Base-by-base conservation (phyloP, 2,113 vertebrate genomes). In the Heterotilapia buettikoferi region DNA sequence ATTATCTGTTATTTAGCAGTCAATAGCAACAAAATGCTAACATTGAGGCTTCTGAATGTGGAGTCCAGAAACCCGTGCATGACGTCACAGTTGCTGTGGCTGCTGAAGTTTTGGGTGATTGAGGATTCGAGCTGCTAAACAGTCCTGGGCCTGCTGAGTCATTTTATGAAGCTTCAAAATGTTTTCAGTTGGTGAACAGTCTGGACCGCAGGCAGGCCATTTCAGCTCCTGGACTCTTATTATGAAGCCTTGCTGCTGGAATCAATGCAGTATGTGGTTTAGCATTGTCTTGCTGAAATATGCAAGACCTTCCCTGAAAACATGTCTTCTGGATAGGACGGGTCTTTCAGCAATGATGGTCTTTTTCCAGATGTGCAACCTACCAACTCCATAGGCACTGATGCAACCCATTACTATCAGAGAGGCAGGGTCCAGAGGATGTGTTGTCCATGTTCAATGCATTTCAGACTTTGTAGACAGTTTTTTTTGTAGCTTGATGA, bases 161-260 rank as follows among this genome's bases (percentile, higher is more conserved):
- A n/a, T n/a, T 66, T 66, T 21, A 8, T 40, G n/a, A 40, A 21
- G 36, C 7, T 68, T 21, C 7, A 4, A 40, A 40, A 63, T 40
- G 4, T 66, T 66, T 36, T 66, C 61, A 66, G 59, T 36, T 63
- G 18, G 1, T 36, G 19, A 66, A 66, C 31, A 2, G 33, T 66
- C 2, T 66, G 33, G 33, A 66, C 61, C 0, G 1, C 61, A 21
- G 61, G 1, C 61, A 66, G 61, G 1, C 19, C 61, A 1, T n/a
- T 66, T 66, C 61, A 66, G 61, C 33, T 38, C 1, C 61, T 38
- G 1, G 36, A 43, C 36, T 71, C 66, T 71, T 24, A 9, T 24
- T 68, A 3, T 68, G 63, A 40, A 24, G 7, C 63, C 12, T 1
- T 0, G 12, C 63, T 71, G 36, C n/a, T 71, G 12, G 63, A 71